Base-by-base conservation (phyloP, 2,797 vertebrate genomes). In the Spinus pinus region DNA sequence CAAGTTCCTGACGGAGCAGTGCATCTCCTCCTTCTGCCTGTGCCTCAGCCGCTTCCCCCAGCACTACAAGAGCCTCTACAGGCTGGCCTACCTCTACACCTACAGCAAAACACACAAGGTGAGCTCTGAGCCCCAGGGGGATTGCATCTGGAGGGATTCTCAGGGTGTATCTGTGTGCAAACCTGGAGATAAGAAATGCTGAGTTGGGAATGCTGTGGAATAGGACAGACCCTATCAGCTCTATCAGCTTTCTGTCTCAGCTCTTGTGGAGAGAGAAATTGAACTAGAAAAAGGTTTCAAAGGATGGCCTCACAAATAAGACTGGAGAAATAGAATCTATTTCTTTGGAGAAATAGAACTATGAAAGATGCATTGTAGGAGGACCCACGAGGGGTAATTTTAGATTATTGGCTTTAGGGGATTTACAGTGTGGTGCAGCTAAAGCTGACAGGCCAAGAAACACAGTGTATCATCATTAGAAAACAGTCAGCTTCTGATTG, bases 41-140 rank as follows among this genome's bases (percentile, higher is more conserved):
- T 99, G 99, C 97, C 98, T 99, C 65, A 97, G 99, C 94, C 99
- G 99, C 87, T 99, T 99, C 94, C 99, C 99, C 4, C 99, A 99
- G 98, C 99, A 99, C 98, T 99, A 99, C 97, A 99, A 99, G 98
- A 99, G 99, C 88, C 98, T 99, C 62, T 99, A 99, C 97, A 98
- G 99, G 10, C 96, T 99, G 97, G 99, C 99, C 12, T 99, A 98
- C 95, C 99, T 99, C 73, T 99, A 99, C 87, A 97, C 98, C 20
- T 98, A 98, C 98, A 99, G 99, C 98, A 98, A 98, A 83, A 99
- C 98, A 4, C 99, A 99, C 95, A 98, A 98, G 98, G 99, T 99
- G 89, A 98, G 98, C 60, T 10, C n/a, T 19, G 23, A 11, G 5
- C 72, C 46, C 1, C 25, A 27, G 17, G 12, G 10, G 25, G 12